A percentile compares a stretch with the other conserved stretches of the same genome.
phyloP scores from a whole-genome alignment of 2,797 vertebrate species.

The Pterois miles region DNA sequence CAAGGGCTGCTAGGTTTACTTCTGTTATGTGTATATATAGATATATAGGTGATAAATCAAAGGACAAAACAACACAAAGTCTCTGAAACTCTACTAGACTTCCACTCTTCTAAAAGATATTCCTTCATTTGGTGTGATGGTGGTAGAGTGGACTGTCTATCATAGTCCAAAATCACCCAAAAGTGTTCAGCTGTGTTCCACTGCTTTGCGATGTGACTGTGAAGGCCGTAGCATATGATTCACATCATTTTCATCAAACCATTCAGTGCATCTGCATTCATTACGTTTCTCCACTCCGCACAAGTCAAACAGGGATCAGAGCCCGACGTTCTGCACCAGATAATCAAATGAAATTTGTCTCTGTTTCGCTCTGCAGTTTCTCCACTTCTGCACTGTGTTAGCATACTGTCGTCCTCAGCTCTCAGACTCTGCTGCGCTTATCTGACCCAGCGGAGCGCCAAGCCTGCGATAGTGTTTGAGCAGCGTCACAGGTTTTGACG shows the following conservation, averaged over 20 bases:
- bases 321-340: not conserved
- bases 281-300: not conserved
- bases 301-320: not conserved
- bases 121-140: not conserved
- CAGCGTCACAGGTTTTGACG: conserved; percentile 51
- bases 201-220: not conserved
- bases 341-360: conserved; percentile 5
- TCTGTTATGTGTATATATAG: not conserved
- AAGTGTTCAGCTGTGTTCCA: not conserved
- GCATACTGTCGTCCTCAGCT: conserved; percentile 15
- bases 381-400: conserved; percentile 5
- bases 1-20: not conserved
- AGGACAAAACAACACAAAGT: not conserved
- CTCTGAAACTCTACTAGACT: not conserved
- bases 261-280: not conserved
- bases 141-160: not conserved
- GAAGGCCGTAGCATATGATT: not conserved
- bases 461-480: conserved; percentile 42
- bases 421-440: conserved; percentile 39
- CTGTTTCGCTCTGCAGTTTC: not conserved
- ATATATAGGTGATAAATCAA: not conserved
- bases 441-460: conserved; percentile 50
- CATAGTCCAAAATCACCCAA: not conserved
- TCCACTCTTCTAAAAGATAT: not conserved
- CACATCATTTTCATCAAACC: not conserved